A percentile compares a stretch with the other conserved stretches of the same genome.
Evolutionary conservation across 2,888 invertebrate genomes (phyloP).

Genomic region (Drosophila niveifrons): DNA sequence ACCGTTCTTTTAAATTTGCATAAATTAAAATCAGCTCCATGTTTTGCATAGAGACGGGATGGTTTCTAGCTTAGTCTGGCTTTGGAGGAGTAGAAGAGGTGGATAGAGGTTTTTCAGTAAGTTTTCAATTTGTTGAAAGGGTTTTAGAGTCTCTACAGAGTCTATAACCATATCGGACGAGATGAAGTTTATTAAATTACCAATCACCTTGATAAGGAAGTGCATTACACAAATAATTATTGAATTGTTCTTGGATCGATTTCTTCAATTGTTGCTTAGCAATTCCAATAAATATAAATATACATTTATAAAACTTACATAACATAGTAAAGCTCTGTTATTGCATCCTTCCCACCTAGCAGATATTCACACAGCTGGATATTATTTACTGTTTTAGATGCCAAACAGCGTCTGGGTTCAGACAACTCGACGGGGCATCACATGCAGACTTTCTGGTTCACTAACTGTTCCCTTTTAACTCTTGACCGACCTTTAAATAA

Average conservation of each 20-base stretch:
- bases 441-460: conserved; percentile 11
- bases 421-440: conserved; percentile 36
- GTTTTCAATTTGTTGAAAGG: conserved; percentile 32
- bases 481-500: conserved; percentile 7
- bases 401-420: conserved; percentile 3
- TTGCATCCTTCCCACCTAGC: background rate
- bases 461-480: conserved; percentile 1
- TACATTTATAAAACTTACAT: too few relatives aligned
- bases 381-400: conserved; percentile 13
- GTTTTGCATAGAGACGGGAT: conserved; percentile 33
- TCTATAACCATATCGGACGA: background rate
- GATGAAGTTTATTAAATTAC: conserved; percentile 7
- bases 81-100: conserved; percentile 20
- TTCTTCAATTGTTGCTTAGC: too few relatives aligned
- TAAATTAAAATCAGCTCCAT: conserved; percentile 68
- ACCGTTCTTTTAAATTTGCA: conserved; percentile 77
- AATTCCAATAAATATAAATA: too few relatives aligned
- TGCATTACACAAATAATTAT: background rate
- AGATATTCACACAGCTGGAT: conserved; percentile 16
- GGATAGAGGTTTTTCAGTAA: conserved; percentile 1
- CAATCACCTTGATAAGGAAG: background rate
- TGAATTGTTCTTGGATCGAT: background rate
- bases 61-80: conserved; percentile 45
- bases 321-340: too few relatives aligned
- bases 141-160: conserved; percentile 12